phyloP scores from a whole-genome alignment of 2,888 invertebrate species.

The Maniola hyperantus region DNA sequence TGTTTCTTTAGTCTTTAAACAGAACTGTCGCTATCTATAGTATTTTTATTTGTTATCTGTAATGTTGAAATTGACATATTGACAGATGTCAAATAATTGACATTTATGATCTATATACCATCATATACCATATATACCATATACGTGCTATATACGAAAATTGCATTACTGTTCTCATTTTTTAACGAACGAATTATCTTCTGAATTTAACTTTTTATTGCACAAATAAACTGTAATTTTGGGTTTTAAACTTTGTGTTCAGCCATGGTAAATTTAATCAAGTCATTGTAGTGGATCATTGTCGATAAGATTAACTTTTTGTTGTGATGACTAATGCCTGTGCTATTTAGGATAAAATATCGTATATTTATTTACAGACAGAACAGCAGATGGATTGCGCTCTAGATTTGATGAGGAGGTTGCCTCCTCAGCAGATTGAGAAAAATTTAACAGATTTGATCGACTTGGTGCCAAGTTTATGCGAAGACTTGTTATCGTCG shows the following conservation, averaged over 20 bases:
- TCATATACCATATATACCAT: too few relatives aligned
- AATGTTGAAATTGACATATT: too few relatives aligned
- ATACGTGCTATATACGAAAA: too few relatives aligned
- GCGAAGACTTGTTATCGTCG: slow-evolving; percentile 97
- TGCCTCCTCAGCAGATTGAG: slow-evolving; percentile 99
- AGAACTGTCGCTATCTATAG: too few relatives aligned
- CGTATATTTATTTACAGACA: slow-evolving; percentile 83
- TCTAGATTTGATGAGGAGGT: slow-evolving; percentile 98
- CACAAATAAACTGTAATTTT: slow-evolving; percentile 24
- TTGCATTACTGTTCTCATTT: slow-evolving; percentile 30
- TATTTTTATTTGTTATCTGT: too few relatives aligned
- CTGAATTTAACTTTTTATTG: slow-evolving; percentile 22
- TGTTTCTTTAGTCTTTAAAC: too few relatives aligned
- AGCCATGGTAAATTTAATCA: slow-evolving; percentile 44
- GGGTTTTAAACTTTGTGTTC: slow-evolving; percentile 31
- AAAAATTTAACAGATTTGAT: slow-evolving; percentile 99
- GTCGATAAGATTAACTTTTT: slow-evolving; percentile 47
- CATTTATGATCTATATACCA: neutral
- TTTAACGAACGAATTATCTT: slow-evolving; percentile 25
- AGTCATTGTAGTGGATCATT: slow-evolving; percentile 1
- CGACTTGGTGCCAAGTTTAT: slow-evolving; percentile 96
- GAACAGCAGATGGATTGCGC: slow-evolving; percentile 99
- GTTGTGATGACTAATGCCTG: slow-evolving; percentile 77
- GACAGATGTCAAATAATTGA: slow-evolving; percentile 1
- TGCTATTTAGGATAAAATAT: slow-evolving; percentile 51